phyloP scores from a whole-genome alignment of 1,140 invertebrate genomes.

The Zelostemma sp. region DNA sequence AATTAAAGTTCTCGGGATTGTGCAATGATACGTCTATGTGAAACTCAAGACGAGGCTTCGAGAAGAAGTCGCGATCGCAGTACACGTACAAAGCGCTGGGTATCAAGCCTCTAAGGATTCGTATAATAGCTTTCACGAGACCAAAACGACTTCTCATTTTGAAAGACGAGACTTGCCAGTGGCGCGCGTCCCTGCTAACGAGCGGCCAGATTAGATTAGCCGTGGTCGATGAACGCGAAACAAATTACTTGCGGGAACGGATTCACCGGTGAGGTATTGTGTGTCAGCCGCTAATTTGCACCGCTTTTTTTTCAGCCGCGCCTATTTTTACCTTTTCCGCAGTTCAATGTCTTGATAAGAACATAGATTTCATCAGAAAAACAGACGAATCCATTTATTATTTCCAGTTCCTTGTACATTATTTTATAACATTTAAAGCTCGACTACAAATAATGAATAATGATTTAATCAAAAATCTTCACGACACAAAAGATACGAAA shows the following conservation, averaged over 20 bases:
- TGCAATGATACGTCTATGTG: not conserved
- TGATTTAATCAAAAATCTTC: no score
- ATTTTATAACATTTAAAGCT: no score
- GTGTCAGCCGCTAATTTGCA: not conserved
- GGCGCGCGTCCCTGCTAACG: slow-evolving; percentile 29
- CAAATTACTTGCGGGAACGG: slow-evolving; percentile 31
- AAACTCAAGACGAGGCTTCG: slow-evolving; percentile 8
- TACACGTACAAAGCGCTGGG: slow-evolving; percentile 12
- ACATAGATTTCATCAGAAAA: no score
- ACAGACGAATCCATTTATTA: no score
- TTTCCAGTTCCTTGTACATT: no score
- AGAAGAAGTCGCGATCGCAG: slow-evolving; percentile 15
- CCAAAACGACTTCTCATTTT: slow-evolving; percentile 18
- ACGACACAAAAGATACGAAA: no score
- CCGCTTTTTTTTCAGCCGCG: no score
- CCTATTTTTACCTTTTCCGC: no score
- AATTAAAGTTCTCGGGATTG: not conserved
- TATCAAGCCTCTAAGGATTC: slow-evolving; percentile 15
- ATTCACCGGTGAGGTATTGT: not conserved
- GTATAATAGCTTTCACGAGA: slow-evolving; percentile 16
- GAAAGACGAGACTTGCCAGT: slow-evolving; percentile 24
- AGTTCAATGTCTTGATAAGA: no score
- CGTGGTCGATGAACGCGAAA: slow-evolving; percentile 32
- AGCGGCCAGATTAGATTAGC: slow-evolving; percentile 44
- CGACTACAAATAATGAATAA: no score